Conservation (phyloP, 2,888 invertebrate species). For the Chelonus formosanus region DNA sequence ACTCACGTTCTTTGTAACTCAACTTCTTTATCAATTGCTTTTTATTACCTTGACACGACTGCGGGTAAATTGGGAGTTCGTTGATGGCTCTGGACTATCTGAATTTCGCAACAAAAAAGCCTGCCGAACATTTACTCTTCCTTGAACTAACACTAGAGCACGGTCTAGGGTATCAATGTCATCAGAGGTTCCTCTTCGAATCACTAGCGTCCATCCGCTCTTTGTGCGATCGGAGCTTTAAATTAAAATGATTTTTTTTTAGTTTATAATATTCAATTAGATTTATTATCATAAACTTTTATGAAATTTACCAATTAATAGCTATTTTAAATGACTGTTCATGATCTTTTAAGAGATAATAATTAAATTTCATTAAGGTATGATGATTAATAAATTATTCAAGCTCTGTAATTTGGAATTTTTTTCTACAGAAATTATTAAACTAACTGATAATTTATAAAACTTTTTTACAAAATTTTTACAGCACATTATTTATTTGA, state of each 20-base stretch:
- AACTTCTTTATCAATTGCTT: slow-evolving; percentile 17
- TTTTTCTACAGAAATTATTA: no score
- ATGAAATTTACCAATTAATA: no score
- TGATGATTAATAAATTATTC: no score
- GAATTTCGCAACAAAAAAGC: slow-evolving; percentile 52
- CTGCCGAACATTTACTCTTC: slow-evolving; percentile 53
- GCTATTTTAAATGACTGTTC: no score
- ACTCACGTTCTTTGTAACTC: slow-evolving; percentile 11
- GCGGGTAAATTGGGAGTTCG: slow-evolving; percentile 50
- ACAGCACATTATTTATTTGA: no score
- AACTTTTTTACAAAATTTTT: no score
- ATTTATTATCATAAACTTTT: not conserved
- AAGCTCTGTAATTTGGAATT: no score
- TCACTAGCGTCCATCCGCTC: slow-evolving; percentile 67
- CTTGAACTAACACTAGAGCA: slow-evolving; percentile 65
- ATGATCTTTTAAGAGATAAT: no score
- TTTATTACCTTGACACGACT: slow-evolving; percentile 57
- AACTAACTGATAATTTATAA: no score
- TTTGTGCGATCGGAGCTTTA: slow-evolving; percentile 64
- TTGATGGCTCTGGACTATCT: slow-evolving; percentile 45
- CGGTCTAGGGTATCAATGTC: slow-evolving; percentile 67
- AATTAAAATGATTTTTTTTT: slow-evolving; percentile 38
- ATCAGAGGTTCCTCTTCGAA: slow-evolving; percentile 66
- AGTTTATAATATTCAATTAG: slow-evolving; percentile 15
- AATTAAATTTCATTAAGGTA: no score